Evolutionary conservation across 2,797 vertebrate genomes (phyloP), one percentile per base, ranked within the genome.

Genomic region (Myotis daubentonii): DNA sequence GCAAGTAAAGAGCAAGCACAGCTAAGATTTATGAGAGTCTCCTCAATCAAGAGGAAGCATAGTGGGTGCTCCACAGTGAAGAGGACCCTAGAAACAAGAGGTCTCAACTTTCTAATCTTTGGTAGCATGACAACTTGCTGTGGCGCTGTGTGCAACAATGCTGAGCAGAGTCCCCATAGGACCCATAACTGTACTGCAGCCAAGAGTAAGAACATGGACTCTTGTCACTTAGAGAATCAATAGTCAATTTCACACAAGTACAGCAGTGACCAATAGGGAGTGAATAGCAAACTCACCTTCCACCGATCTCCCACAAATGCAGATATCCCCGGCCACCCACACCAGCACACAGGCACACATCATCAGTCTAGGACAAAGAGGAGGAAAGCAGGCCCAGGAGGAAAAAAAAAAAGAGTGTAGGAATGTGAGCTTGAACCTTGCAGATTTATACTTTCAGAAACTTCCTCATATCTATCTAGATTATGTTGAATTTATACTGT

Each of bases 21-120:
- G 47, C 23, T 92, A 84, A 66, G 51, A 83, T 60, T 49, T 71
- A 53, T 36, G 44, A 92, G 30, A 83, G 53, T 81, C 66, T 66
- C 93, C 93, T 94, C 60, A 85, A 22, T 87, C 53, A 41, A 85
- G 44, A 90, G 33, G 66, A 92, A 55, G 44, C 25, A 92, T 57
- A 79, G 3, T 51, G n/a, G 22, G 13, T 65, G 38, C n/a, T 93
- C 38, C 47, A 49, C 22, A 81, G 76, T 5, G 28, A 85, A 91
- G 22, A 92, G 38, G 28, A 93, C 65, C 44, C 70, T 66, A 47
- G 36, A n/a, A 93, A 38, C 22, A 82, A 91, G 22, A 92, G 33
- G 38, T 47, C 68, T 87, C 22, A 38, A 28, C 66, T 79, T 80
- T 90, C 53, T 82, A 33, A 78, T 60, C 72, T 83, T 41, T 91